These are phyloP conservation scores for Lontra canadensis DNA, from an alignment of 2,113 vertebrate species.

Conservation along the genomic window DNA sequence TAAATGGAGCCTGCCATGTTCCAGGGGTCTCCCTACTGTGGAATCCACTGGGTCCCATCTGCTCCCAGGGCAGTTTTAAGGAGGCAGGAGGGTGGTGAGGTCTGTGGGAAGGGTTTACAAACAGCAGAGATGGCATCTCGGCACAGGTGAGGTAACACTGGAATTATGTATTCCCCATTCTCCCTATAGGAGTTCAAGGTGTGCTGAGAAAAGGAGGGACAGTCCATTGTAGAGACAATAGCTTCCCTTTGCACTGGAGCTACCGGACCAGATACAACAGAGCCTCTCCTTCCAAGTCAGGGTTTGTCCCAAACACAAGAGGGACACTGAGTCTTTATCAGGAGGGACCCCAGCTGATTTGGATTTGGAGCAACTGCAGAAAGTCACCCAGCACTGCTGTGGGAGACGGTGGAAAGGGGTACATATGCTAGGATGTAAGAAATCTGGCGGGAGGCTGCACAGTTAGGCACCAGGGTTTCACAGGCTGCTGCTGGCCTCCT, in stretches of 20 bases:
- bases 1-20: background rate
- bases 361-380: too few species aligned
- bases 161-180: background rate
- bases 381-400: background rate
- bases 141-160: too few species aligned
- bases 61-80: background rate
- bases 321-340: background rate
- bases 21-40: background rate
- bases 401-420: background rate
- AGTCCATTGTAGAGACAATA: fast-evolving
- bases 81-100: background rate
- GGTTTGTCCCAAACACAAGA: background rate
- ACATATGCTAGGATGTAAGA: background rate
- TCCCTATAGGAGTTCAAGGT: background rate
- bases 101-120: background rate
- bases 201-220: background rate
- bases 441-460: too few species aligned
- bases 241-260: background rate
- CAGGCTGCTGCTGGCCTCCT: background rate
- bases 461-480: background rate
- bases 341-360: background rate
- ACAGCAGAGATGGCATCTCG: background rate
- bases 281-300: background rate
- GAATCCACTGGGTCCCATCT: background rate
- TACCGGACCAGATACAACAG: background rate